These are phyloP conservation scores for Eretmodus cyanostictus DNA, from an alignment of 2,113 vertebrate species.

Conservation along the genomic window DNA sequence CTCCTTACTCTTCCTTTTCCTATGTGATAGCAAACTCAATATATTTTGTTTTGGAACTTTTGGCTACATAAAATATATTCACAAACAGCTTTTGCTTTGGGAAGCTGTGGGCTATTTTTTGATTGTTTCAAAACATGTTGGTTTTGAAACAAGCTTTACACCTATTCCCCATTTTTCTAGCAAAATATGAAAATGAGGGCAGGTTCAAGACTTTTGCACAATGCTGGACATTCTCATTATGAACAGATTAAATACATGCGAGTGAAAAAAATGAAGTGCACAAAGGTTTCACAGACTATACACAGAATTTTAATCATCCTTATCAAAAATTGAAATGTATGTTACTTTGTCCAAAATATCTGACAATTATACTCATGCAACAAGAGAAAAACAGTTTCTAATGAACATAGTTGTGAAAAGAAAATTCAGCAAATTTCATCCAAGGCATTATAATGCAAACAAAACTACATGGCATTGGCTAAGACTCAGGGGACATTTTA, in stretches of 20 bases:
- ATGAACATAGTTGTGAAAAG: not conserved
- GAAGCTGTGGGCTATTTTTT: not conserved
- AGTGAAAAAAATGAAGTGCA: not conserved
- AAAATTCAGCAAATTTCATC: not conserved
- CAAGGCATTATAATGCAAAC: not conserved
- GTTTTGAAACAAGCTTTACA: fast-evolving
- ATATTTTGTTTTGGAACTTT: not conserved
- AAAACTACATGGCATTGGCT: not conserved
- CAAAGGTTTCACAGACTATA: not conserved
- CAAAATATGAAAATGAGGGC: not conserved
- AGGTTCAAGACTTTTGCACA: not conserved
- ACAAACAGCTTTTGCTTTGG: not conserved
- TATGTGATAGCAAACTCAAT: not conserved
- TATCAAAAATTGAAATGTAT: not conserved
- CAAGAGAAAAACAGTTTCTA: not conserved
- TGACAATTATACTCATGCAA: not conserved
- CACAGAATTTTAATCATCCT: not conserved
- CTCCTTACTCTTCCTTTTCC: fast-evolving
- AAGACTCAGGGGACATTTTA: not conserved
- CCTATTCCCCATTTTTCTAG: fast-evolving
- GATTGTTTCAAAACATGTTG: not conserved
- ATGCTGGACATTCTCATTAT: fast-evolving
- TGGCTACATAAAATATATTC: not conserved
- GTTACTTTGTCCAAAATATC: not conserved
- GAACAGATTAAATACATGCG: not conserved